Evolutionary conservation across 2,113 vertebrate genomes (phyloP).

Genomic region (Grallaria varia): DNA sequence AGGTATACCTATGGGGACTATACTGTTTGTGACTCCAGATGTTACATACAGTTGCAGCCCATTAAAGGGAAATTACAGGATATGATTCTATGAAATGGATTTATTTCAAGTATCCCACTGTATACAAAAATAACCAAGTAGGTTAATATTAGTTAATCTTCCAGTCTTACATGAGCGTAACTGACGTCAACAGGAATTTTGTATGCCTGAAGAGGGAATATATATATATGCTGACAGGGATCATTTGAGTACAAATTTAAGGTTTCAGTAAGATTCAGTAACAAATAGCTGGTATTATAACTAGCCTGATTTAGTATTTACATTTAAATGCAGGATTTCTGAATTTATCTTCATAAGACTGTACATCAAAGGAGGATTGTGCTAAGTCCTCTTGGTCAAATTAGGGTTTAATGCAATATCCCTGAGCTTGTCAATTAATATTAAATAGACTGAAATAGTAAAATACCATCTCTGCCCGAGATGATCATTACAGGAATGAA

Average conservation of each 20-base stretch:
- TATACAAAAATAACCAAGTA: neutral
- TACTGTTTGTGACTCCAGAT: neutral
- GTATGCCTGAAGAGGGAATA: conserved; percentile 3
- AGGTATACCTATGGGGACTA: neutral
- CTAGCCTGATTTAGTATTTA: conserved; percentile 2
- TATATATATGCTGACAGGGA: conserved; percentile 2
- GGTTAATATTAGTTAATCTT: conserved; percentile 51
- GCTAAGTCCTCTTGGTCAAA: conserved; percentile 48
- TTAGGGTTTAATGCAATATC: conserved; percentile 43
- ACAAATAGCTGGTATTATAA: conserved; percentile 14
- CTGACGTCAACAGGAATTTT: conserved; percentile 42
- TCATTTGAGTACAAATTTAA: conserved; percentile 15
- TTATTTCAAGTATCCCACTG: neutral
- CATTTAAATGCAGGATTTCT: conserved; percentile 46
- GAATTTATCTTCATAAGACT: conserved; percentile 4
- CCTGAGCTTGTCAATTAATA: conserved; percentile 29
- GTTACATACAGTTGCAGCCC: neutral
- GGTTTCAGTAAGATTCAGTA: conserved; percentile 11
- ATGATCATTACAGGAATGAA: neutral
- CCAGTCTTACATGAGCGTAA: neutral
- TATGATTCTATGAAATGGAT: conserved; percentile 18
- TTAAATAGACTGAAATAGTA: neutral
- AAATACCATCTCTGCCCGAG: neutral
- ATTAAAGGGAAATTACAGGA: neutral
- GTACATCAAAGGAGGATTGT: conserved; percentile 54